phyloP scores from a whole-genome alignment of 2,888 invertebrate genomes.

The Cryptosula pallasiana region DNA sequence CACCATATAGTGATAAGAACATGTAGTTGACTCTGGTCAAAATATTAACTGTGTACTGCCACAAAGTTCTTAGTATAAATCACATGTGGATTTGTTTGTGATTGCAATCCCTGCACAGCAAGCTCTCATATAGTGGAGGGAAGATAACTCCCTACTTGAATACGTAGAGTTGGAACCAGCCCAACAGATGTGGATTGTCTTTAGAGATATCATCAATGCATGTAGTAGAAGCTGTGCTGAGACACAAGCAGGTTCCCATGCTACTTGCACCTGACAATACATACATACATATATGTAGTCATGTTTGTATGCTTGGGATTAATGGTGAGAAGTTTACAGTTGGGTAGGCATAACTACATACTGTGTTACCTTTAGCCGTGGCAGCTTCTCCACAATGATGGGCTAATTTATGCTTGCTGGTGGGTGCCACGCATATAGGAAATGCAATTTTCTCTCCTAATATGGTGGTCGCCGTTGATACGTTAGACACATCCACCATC shows the following conservation, averaged over 20 bases:
- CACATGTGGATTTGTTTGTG: too few species aligned
- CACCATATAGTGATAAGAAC: too few species aligned
- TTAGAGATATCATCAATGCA: conserved; percentile 81
- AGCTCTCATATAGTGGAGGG: too few species aligned
- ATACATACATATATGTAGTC: too few species aligned
- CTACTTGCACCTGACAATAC: conserved; percentile 76
- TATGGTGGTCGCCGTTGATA: background rate
- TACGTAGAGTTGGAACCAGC: conserved; percentile 90
- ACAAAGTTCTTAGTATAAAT: too few species aligned
- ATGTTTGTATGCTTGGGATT: too few species aligned
- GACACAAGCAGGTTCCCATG: conserved; percentile 69
- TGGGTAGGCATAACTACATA: too few species aligned
- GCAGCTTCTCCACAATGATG: conserved; percentile 26
- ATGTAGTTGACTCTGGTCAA: too few species aligned
- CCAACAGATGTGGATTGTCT: conserved; percentile 59
- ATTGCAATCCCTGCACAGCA: too few species aligned
- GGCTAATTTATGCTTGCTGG: conserved; percentile 25
- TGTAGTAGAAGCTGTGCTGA: conserved; percentile 80
- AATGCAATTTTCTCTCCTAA: conserved; percentile 20
- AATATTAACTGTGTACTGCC: too few species aligned
- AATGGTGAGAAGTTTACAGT: too few species aligned
- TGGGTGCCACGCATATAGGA: conserved; percentile 27
- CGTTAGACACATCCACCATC: conserved; percentile 65
- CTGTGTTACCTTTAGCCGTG: conserved; percentile 30
- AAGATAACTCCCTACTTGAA: background rate